Conservation (phyloP, 2,113 vertebrate genomes). For the Xiphophorus maculatus region DNA sequence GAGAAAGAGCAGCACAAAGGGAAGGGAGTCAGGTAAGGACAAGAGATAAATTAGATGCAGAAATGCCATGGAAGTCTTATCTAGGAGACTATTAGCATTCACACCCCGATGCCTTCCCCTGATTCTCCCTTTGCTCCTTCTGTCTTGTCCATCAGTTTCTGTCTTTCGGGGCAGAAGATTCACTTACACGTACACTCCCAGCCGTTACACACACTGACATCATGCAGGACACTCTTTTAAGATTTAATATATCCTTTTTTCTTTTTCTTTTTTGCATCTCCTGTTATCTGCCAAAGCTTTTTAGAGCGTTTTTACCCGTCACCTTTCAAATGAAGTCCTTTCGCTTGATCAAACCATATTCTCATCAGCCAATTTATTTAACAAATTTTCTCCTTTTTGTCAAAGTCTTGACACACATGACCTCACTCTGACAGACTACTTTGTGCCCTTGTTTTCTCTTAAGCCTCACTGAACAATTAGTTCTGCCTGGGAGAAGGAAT, state of each 20-base stretch:
- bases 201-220: slow-evolving; percentile 23
- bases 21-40: slow-evolving; percentile 49
- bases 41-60: slow-evolving; percentile 37
- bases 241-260: not conserved
- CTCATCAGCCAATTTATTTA: not conserved
- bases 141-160: slow-evolving; percentile 68
- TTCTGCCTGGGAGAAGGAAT: slow-evolving; percentile 17
- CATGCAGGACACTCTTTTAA: slow-evolving; percentile 4
- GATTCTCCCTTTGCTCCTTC: slow-evolving; percentile 39
- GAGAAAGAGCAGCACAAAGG: not conserved
- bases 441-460: slow-evolving; percentile 20
- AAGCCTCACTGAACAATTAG: slow-evolving; percentile 27
- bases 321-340: slow-evolving; percentile 25
- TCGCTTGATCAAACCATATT: slow-evolving; percentile 4
- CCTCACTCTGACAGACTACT: not conserved
- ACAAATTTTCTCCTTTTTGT: not conserved
- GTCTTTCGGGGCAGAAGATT: slow-evolving; percentile 43
- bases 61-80: slow-evolving; percentile 53
- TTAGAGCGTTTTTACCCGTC: slow-evolving; percentile 4
- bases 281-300: not conserved
- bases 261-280: not conserved
- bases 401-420: not conserved
- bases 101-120: slow-evolving; percentile 48
- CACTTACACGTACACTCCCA: slow-evolving; percentile 17
- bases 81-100: slow-evolving; percentile 71